phyloP scores from a whole-genome alignment of 2,888 invertebrate genomes.

The Diplazon laetatorius region DNA sequence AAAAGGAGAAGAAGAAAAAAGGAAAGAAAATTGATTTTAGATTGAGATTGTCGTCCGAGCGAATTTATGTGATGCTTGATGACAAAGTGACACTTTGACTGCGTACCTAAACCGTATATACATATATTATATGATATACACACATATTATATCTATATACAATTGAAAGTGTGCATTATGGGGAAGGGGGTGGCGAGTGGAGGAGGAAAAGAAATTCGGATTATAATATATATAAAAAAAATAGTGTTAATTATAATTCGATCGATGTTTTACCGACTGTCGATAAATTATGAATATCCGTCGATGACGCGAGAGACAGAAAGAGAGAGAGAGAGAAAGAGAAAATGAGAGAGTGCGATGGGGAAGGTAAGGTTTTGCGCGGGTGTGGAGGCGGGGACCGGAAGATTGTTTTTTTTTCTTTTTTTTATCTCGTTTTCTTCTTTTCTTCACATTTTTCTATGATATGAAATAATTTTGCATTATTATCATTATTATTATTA shows the following conservation, averaged over 20 bases:
- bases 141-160: constrained; percentile 54
- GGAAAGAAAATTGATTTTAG: constrained; percentile 13
- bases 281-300: constrained; percentile 37
- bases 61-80: constrained; percentile 24
- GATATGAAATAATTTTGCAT: constrained; percentile 53
- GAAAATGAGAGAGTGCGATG: too few species aligned
- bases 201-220: constrained; percentile 19
- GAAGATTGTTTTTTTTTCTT: constrained; percentile 67
- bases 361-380: constrained; percentile 73
- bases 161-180: constrained; percentile 58
- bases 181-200: too few species aligned
- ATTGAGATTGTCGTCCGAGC: constrained; percentile 28
- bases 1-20: neutral
- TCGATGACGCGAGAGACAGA: too few species aligned
- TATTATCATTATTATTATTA: too few species aligned
- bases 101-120: constrained; percentile 56
- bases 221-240: constrained; percentile 54
- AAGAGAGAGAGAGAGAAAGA: too few species aligned
- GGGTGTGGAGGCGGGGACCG: constrained; percentile 82
- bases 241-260: constrained; percentile 45
- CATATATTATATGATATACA: constrained; percentile 39
- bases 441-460: constrained; percentile 60
- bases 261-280: constrained; percentile 44
- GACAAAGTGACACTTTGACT: constrained; percentile 27
- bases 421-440: too few species aligned